These are phyloP conservation scores for Tenualosa ilisha DNA, from an alignment of 2,797 vertebrate genomes.

Conservation along the genomic window DNA sequence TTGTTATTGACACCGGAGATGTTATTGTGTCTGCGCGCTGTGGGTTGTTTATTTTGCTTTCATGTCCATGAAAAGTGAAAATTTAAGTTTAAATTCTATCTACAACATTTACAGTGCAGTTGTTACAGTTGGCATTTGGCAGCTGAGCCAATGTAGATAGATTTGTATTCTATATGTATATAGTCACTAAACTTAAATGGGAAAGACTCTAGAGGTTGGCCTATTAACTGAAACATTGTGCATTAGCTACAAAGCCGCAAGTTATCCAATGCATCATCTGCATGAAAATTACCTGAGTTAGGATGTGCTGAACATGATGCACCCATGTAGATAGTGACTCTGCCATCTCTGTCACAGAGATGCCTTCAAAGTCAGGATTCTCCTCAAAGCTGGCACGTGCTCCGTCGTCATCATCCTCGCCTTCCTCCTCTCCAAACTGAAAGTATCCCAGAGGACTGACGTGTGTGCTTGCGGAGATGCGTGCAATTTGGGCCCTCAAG, in stretches of 20 bases:
- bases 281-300: slow-evolving; percentile 81
- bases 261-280: not conserved
- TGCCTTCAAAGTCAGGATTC: slow-evolving; percentile 87
- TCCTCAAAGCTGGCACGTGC: slow-evolving; percentile 76
- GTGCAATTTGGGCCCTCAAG: slow-evolving; percentile 89
- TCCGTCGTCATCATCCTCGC: slow-evolving; percentile 80
- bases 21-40: not conserved
- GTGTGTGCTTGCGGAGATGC: slow-evolving; percentile 91
- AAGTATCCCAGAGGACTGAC: slow-evolving; percentile 89
- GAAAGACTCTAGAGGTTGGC: not conserved
- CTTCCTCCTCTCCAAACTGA: slow-evolving; percentile 84
- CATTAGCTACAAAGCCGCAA: not conserved
- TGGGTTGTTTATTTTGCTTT: not conserved
- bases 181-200: not conserved
- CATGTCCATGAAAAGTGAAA: not conserved
- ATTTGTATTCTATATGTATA: no score
- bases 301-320: slow-evolving; percentile 86
- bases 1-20: not conserved
- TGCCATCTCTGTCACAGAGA: slow-evolving; percentile 77
- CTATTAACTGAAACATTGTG: not conserved
- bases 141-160: not conserved
- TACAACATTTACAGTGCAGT: not conserved
- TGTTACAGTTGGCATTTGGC: not conserved
- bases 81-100: no score
- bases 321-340: slow-evolving; percentile 85